Percentiles rank a stretch among this genome's conserved stretches.
These are phyloP conservation scores for Acromyrmex echinatior DNA, from an alignment of 1,140 invertebrate species.

Conservation along the genomic window DNA sequence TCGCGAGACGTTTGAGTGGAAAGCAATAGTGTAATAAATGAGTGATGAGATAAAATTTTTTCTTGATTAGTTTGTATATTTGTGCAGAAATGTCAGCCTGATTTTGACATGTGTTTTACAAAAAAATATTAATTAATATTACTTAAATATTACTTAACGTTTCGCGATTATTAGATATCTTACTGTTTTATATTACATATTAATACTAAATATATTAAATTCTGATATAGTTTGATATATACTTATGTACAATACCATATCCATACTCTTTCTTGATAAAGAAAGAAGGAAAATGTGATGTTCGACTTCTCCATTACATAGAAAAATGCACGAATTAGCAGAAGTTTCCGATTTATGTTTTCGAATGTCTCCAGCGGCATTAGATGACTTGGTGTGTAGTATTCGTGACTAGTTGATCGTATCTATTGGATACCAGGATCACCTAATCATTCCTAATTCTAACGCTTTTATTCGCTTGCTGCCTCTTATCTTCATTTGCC, in stretches of 20 bases:
- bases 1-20: conserved; percentile 5
- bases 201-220: conserved; percentile 40
- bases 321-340: background rate
- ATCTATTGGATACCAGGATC: background rate
- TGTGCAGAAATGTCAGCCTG: conserved; percentile 11
- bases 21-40: conserved; percentile 1
- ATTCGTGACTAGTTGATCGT: background rate
- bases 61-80: conserved; percentile 34
- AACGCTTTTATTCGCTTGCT: background rate
- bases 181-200: conserved; percentile 53
- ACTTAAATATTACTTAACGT: conserved; percentile 6
- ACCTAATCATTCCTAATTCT: conserved; percentile 16
- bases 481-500: background rate
- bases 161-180: conserved; percentile 41
- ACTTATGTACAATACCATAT: conserved; percentile 8
- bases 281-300: background rate
- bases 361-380: background rate
- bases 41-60: conserved; percentile 15
- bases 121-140: conserved; percentile 27
- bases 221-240: conserved; percentile 25
- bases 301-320: background rate
- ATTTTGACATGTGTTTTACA: conserved; percentile 7
- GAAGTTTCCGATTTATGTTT: background rate
- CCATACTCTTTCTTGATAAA: background rate
- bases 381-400: background rate